Conservation (phyloP, 2,113 vertebrate species). For the Hyperopisus bebe region DNA sequence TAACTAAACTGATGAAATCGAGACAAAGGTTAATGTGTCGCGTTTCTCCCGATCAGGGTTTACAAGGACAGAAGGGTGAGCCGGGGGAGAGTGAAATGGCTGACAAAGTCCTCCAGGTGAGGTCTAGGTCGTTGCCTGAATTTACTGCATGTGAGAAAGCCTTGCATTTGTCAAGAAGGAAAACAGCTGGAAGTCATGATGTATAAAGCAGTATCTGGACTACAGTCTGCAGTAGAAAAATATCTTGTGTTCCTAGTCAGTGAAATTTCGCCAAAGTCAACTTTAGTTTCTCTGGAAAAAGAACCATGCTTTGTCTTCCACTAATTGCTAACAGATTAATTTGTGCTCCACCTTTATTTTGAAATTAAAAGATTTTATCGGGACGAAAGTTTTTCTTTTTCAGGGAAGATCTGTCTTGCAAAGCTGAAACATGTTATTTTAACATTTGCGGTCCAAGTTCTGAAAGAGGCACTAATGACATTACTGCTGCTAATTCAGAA, state of each 20-base stretch:
- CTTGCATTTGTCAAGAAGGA: not conserved
- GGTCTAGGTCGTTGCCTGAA: not conserved
- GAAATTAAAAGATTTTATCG: not conserved
- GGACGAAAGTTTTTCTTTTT: not conserved
- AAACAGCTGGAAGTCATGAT: not conserved
- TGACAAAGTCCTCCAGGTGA: constrained; percentile 69
- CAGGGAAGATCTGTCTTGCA: not conserved
- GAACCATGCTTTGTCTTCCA: not conserved
- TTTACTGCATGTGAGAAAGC: not conserved
- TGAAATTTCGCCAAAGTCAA: not conserved
- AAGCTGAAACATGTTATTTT: not conserved
- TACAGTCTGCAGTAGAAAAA: not conserved
- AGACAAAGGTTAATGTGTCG: not conserved
- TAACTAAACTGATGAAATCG: not conserved
- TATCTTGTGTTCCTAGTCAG: not conserved
- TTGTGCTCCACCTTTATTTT: not conserved
- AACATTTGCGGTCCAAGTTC: not conserved
- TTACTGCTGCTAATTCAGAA: not conserved
- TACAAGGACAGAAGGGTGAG: constrained; percentile 61
- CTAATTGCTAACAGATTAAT: not conserved
- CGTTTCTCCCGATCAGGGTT: constrained; percentile 50
- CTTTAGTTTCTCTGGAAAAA: not conserved
- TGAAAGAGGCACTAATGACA: not conserved
- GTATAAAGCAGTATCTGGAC: not conserved
- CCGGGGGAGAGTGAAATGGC: constrained; percentile 62